Percentiles rank a stretch among this genome's conserved stretches.
Evolutionary conservation across 2,797 vertebrate genomes (phyloP).

Genomic region (Acanthornis magna): DNA sequence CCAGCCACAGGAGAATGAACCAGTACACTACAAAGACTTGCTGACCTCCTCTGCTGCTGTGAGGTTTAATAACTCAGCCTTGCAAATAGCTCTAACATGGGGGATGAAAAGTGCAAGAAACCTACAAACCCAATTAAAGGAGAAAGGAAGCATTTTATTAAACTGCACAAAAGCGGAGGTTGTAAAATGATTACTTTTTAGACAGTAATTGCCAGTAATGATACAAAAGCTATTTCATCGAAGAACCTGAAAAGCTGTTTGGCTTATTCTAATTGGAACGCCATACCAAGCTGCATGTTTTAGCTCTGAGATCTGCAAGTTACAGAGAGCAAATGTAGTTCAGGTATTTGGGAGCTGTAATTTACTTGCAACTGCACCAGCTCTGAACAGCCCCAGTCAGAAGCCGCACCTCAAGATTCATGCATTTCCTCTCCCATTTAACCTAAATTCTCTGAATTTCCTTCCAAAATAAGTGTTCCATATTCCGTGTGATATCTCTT

Average conservation of each 20-base stretch:
- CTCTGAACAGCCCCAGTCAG: not conserved
- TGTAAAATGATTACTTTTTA: too few relatives aligned
- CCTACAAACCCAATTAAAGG: not conserved
- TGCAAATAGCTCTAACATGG: not conserved
- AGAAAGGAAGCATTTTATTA: too few relatives aligned
- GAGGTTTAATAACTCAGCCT: not conserved
- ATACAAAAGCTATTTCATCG: too few relatives aligned
- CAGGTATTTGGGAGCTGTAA: not conserved
- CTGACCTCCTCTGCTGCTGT: not conserved
- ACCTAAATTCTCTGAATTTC: not conserved
- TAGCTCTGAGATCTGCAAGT: not conserved
- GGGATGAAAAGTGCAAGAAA: not conserved
- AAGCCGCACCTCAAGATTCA: fast-evolving
- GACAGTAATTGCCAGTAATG: too few relatives aligned
- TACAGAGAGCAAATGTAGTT: not conserved
- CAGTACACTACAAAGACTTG: not conserved
- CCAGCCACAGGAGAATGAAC: too few relatives aligned
- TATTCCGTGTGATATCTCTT: not conserved
- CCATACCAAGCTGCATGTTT: not conserved
- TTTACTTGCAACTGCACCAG: not conserved
- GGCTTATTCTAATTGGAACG: not conserved
- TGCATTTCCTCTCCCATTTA: not conserved
- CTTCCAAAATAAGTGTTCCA: not conserved
- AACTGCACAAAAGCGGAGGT: too few relatives aligned
- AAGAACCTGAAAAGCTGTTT: not conserved